Percentiles rank a stretch among this genome's conserved stretches.
phyloP scores from a whole-genome alignment of 2,797 vertebrate genomes.

The Discoglossus pictus region DNA sequence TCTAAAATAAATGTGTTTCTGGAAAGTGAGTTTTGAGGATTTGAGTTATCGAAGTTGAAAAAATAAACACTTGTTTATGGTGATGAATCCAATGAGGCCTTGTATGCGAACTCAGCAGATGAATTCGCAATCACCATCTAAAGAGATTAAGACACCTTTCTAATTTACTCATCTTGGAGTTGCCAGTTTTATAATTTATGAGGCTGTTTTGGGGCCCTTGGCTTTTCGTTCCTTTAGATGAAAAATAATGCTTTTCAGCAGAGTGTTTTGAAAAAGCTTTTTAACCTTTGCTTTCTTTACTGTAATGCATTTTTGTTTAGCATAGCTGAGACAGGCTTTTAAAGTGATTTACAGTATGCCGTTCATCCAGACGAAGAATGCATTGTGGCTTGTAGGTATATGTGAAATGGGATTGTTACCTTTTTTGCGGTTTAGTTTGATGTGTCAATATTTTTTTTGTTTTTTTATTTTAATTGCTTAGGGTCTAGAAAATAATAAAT shows the following conservation, averaged over 20 bases:
- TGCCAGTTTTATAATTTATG: conserved; percentile 43
- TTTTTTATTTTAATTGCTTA: too few relatives aligned
- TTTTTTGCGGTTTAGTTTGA: conserved; percentile 11
- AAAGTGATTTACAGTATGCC: conserved; percentile 46
- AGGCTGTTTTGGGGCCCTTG: conserved; percentile 44
- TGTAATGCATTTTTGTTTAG: conserved; percentile 51
- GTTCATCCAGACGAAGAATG: conserved; percentile 20
- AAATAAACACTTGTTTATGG: neutral
- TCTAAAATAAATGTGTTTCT: conserved; percentile 17
- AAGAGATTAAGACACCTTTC: conserved; percentile 44
- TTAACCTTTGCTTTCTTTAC: conserved; percentile 52
- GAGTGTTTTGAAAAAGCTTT: conserved; percentile 50
- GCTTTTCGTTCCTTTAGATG: conserved; percentile 47
- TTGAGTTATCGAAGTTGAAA: neutral
- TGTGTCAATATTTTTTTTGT: conserved; percentile 26
- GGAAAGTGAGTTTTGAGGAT: neutral
- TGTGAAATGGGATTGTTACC: conserved; percentile 7
- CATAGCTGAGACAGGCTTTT: conserved; percentile 50
- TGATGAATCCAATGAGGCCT: neutral
- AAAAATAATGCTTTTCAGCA: conserved; percentile 52
- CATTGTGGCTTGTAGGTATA: conserved; percentile 36
- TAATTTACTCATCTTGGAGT: conserved; percentile 42
- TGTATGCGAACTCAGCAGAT: conserved; percentile 20
- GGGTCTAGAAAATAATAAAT: too few relatives aligned
- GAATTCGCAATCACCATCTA: conserved; percentile 29